These are phyloP conservation scores for Germaria angustata DNA, from an alignment of 2,888 invertebrate genomes.

Conservation along the genomic window DNA sequence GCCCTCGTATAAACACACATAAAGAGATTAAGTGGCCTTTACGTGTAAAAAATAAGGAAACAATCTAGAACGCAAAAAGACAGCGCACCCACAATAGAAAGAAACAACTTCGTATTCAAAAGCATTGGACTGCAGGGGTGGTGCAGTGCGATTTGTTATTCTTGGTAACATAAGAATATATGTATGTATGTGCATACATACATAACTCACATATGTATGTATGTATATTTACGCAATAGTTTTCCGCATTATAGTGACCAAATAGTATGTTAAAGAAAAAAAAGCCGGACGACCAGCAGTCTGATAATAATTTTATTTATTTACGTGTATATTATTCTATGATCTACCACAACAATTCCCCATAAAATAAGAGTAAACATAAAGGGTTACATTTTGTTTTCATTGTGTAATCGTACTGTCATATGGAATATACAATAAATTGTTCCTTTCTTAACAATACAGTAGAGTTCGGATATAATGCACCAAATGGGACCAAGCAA, in stretches of 20 bases:
- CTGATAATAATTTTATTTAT: conserved; percentile 32
- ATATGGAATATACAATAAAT: too few species aligned
- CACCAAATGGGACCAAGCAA: too few species aligned
- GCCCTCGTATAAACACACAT: neutral
- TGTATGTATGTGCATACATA: neutral
- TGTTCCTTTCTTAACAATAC: too few species aligned
- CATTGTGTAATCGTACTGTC: too few species aligned
- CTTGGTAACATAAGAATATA: neutral
- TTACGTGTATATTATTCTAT: neutral
- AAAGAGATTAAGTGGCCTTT: neutral
- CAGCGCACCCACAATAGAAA: conserved; percentile 43
- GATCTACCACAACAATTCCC: neutral
- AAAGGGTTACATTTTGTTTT: too few species aligned
- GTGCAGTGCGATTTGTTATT: neutral
- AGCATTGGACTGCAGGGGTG: neutral
- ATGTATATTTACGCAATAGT: conserved; percentile 18
- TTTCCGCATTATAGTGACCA: conserved; percentile 39
- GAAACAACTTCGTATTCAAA: neutral
- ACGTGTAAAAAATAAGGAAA: conserved; percentile 38
- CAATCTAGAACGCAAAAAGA: conserved; percentile 9
- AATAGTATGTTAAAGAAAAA: neutral
- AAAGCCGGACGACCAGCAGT: conserved; percentile 52
- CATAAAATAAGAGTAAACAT: too few species aligned
- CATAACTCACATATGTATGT: too few species aligned
- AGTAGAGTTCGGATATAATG: too few species aligned